Percentiles rank a stretch among this genome's conserved stretches.
Conservation (phyloP, 2,888 invertebrate genomes). For the Philereme transversata region DNA sequence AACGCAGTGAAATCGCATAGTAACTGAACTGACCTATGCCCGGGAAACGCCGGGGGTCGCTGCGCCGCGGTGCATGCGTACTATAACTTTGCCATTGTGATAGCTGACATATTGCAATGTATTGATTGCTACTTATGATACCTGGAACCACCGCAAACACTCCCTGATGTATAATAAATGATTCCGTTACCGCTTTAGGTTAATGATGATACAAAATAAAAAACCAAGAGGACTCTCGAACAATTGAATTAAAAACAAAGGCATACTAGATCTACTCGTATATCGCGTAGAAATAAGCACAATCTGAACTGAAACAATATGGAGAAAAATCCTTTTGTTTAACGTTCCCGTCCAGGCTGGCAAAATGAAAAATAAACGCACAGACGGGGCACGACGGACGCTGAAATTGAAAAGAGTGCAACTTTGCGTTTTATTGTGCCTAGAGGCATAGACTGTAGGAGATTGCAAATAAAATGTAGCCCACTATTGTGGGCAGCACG, state of each 20-base stretch:
- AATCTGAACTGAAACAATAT: conserved; percentile 60
- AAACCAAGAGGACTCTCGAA: conserved; percentile 17
- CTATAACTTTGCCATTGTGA: conserved; percentile 47
- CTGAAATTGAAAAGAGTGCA: conserved; percentile 72
- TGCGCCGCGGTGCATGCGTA: conserved; percentile 65
- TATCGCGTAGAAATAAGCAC: conserved; percentile 37
- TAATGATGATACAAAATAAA: conserved; percentile 21
- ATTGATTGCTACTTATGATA: conserved; percentile 53
- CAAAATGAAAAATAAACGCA: conserved; percentile 71
- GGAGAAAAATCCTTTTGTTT: conserved; percentile 72
- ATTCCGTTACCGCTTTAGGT: conserved; percentile 9
- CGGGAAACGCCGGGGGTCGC: conserved; percentile 50
- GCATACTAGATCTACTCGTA: conserved; percentile 23
- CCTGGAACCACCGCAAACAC: conserved; percentile 21
- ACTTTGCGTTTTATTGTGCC: conserved; percentile 67
- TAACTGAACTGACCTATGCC: conserved; percentile 78
- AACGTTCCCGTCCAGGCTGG: conserved; percentile 55
- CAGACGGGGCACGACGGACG: conserved; percentile 56
- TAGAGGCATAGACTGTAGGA: conserved; percentile 50
- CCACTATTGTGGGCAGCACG: conserved; percentile 14
- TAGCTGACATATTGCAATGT: conserved; percentile 59
- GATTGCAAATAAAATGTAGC: conserved; percentile 59
- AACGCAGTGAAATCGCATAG: conserved; percentile 45
- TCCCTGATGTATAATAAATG: conserved; percentile 21
- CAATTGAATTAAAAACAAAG: conserved; percentile 28